Evolutionary conservation across 2,113 vertebrate species (phyloP).

Genomic region (Gallinago paraguaiae): DNA sequence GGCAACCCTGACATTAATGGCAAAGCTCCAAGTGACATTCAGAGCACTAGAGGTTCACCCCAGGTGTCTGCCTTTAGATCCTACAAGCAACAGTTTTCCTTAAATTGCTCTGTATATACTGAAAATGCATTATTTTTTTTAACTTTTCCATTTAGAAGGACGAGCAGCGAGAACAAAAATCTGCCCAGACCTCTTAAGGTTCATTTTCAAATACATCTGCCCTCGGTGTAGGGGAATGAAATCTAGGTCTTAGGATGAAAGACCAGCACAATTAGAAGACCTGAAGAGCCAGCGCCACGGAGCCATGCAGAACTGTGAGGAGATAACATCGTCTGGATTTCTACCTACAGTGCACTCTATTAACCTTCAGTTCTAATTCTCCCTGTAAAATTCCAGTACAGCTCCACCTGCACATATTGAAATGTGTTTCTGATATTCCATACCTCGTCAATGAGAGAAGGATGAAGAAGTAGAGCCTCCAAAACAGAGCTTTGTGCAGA

Average conservation of each 20-base stretch:
- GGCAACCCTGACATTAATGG: background rate
- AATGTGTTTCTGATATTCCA: background rate
- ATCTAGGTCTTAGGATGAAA: background rate
- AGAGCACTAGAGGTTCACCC: background rate
- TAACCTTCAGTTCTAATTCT: slow-evolving; percentile 7
- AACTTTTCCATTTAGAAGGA: background rate
- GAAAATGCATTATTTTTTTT: background rate
- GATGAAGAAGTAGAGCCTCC: background rate
- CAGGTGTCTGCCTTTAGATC: background rate
- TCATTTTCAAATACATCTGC: background rate
- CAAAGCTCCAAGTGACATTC: background rate
- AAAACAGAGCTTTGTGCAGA: background rate
- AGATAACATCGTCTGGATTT: background rate
- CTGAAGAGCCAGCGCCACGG: background rate
- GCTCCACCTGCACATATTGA: background rate
- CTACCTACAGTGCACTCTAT: background rate
- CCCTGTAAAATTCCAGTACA: background rate
- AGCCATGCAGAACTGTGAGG: background rate
- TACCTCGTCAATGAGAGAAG: background rate
- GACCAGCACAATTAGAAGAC: background rate
- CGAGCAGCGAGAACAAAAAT: background rate
- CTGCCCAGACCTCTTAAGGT: background rate
- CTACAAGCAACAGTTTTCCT: background rate
- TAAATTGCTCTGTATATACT: background rate
- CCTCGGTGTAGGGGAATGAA: background rate